phyloP scores from a whole-genome alignment of 2,888 invertebrate species.

The Blera fallax region DNA sequence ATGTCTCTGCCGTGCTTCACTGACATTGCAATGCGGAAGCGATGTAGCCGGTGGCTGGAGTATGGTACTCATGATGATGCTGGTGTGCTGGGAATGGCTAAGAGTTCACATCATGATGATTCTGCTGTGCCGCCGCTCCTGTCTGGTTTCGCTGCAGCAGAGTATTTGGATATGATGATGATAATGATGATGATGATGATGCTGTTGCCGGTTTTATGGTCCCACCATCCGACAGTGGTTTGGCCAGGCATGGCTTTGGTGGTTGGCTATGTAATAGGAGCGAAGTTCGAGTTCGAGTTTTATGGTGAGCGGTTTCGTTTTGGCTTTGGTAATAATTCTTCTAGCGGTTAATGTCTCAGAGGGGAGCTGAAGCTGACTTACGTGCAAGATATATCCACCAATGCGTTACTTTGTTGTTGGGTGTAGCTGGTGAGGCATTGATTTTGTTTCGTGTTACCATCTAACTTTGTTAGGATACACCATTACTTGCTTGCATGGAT shows the following conservation, averaged over 20 bases:
- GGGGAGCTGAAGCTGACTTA: background rate
- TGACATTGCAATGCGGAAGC: constrained; percentile 72
- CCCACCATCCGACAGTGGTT: constrained; percentile 49
- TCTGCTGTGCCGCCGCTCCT: background rate
- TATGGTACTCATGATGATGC: constrained; percentile 13
- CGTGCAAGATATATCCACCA: background rate
- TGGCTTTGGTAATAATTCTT: constrained; percentile 41
- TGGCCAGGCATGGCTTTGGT: constrained; percentile 47
- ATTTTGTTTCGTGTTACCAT: constrained; percentile 25
- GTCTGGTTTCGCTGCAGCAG: constrained; percentile 52
- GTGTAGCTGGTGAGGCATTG: constrained; percentile 28
- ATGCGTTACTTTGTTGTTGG: background rate
- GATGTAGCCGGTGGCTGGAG: constrained; percentile 49
- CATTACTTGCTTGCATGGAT: background rate
- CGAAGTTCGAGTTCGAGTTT: constrained; percentile 71
- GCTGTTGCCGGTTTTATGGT: constrained; percentile 45
- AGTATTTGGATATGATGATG: constrained; percentile 24
- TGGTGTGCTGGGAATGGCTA: constrained; percentile 1
- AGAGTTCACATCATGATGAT: constrained; percentile 14
- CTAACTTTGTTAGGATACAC: constrained; percentile 7
- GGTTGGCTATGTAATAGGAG: constrained; percentile 57
- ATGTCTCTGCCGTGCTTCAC: constrained; percentile 64
- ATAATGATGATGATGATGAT: constrained; percentile 43
- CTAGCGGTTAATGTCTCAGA: constrained; percentile 41
- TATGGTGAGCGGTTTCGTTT: constrained; percentile 52